phyloP scores from a whole-genome alignment of 2,113 vertebrate species.

The Scartelaos histophorus region DNA sequence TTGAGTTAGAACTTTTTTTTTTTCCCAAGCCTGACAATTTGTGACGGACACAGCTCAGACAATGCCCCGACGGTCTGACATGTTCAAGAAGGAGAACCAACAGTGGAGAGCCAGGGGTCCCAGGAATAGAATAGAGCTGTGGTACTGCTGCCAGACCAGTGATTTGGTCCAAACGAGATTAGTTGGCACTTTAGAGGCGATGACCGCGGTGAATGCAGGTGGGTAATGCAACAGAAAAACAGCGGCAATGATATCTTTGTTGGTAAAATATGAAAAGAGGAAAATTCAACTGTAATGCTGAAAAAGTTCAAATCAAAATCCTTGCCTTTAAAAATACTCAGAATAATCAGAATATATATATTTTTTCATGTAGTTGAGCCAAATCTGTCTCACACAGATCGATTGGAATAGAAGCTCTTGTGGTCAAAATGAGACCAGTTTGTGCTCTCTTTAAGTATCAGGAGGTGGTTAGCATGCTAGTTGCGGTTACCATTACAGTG shows the following conservation, averaged over 20 bases:
- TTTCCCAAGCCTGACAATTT: constrained; percentile 43
- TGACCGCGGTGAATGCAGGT: constrained; percentile 42
- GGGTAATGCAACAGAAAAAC: constrained; percentile 15
- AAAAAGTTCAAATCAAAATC: background rate
- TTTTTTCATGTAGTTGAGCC: background rate
- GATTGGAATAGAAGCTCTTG: no score
- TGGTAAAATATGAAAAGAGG: constrained; percentile 1
- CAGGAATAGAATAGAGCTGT: constrained; percentile 24
- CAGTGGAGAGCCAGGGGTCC: constrained; percentile 25
- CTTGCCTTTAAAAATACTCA: background rate
- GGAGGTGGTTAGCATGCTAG: no score
- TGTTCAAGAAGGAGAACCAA: background rate
- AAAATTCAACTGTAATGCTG: background rate
- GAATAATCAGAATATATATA: background rate
- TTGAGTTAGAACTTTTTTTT: constrained; percentile 24
- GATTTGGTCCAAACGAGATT: constrained; percentile 30
- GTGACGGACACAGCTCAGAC: constrained; percentile 31
- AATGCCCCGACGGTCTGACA: background rate
- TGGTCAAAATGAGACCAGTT: no score
- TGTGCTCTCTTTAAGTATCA: no score
- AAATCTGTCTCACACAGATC: no score
- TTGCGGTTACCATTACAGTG: no score
- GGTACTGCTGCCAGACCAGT: constrained; percentile 7
- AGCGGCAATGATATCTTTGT: constrained; percentile 19
- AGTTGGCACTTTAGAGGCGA: constrained; percentile 27